Percentiles rank a stretch among this genome's conserved stretches.
These are phyloP conservation scores for Cosmopolites sordidus DNA, from an alignment of 2,888 invertebrate species.

Conservation along the genomic window DNA sequence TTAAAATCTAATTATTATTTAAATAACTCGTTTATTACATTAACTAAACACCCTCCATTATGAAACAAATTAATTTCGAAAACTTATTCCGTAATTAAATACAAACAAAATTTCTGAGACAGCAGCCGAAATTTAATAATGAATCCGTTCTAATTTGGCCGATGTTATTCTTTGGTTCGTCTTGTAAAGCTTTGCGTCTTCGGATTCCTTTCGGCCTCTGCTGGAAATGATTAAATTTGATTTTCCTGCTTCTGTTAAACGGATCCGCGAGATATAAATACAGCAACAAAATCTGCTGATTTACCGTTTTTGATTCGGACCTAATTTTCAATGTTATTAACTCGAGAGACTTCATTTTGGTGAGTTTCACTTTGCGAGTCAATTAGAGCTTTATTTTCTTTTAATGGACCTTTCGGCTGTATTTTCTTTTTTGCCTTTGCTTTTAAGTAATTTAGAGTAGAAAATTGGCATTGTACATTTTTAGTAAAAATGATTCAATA, in stretches of 20 bases:
- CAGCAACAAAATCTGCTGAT: conserved; percentile 4
- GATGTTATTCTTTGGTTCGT: conserved; percentile 46
- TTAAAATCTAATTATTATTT: conserved; percentile 31
- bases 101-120: conserved; percentile 41
- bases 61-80: conserved; percentile 38
- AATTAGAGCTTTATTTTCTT: background rate
- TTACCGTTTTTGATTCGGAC: conserved; percentile 5
- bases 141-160: conserved; percentile 44
- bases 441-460: too few species aligned
- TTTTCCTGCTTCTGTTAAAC: background rate
- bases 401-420: background rate
- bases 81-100: conserved; percentile 43
- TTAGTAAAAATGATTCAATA: too few species aligned
- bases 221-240: background rate
- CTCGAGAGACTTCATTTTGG: background rate
- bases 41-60: conserved; percentile 33
- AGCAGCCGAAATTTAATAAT: conserved; percentile 43
- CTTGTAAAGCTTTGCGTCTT: background rate
- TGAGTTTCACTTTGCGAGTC: background rate
- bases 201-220: background rate
- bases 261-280: background rate
- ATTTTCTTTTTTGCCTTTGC: background rate
- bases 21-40: conserved; percentile 30
- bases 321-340: conserved; percentile 5
- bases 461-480: too few species aligned